A percentile compares a stretch with the other conserved stretches of the same genome.
Evolutionary conservation across 2,888 invertebrate genomes (phyloP).

Genomic region (Xestia ashworthii): DNA sequence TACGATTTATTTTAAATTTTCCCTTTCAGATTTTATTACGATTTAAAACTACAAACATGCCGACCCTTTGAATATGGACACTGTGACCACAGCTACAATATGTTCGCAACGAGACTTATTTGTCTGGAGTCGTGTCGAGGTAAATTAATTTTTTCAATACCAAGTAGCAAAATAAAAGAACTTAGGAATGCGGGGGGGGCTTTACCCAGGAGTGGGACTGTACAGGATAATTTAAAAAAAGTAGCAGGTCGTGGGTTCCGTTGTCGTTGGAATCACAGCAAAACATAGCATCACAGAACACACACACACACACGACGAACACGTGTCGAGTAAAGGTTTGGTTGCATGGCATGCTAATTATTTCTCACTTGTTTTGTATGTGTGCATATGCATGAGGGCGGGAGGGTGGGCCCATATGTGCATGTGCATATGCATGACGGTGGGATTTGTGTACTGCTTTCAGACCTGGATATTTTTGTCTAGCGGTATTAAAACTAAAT

Average conservation of each 20-base stretch:
- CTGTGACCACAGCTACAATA: constrained; percentile 55
- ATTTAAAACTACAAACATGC: constrained; percentile 40
- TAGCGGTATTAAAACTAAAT: too few relatives aligned
- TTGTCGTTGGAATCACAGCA: not conserved
- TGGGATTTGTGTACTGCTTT: too few relatives aligned
- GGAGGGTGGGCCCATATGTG: too few relatives aligned
- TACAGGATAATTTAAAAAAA: not conserved
- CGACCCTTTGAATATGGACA: constrained; percentile 22
- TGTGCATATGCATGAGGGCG: too few relatives aligned
- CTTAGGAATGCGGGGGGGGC: not conserved
- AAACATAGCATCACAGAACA: not conserved
- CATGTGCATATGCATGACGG: too few relatives aligned
- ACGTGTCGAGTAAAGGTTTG: too few relatives aligned
- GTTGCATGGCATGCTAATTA: too few relatives aligned
- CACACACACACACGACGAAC: too few relatives aligned
- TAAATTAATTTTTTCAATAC: constrained; percentile 2
- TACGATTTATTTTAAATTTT: too few relatives aligned
- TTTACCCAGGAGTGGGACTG: not conserved
- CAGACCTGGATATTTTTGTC: too few relatives aligned
- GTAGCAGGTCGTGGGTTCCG: not conserved
- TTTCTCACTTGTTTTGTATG: too few relatives aligned
- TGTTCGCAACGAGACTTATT: not conserved
- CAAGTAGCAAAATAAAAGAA: not conserved
- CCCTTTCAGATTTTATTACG: constrained; percentile 53
- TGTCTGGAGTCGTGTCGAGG: constrained; percentile 36